Evolutionary conservation across 2,888 invertebrate species (phyloP).

Genomic region (Pristionchus arcanus): DNA sequence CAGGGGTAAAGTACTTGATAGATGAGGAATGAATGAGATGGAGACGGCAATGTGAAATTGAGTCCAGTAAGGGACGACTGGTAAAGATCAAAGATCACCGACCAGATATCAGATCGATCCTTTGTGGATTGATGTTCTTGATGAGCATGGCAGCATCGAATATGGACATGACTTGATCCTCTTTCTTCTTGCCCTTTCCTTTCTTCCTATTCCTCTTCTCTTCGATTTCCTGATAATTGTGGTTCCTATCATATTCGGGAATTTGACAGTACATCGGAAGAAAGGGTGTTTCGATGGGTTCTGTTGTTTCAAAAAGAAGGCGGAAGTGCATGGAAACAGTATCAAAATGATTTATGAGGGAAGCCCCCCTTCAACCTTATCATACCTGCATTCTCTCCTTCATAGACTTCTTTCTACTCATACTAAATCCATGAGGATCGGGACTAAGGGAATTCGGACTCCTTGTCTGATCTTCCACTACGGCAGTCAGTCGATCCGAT

Average conservation of each 20-base stretch:
- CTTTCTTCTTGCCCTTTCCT: constrained; percentile 60
- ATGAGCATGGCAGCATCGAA: constrained; percentile 70
- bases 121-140: constrained; percentile 62
- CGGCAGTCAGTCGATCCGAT: background rate
- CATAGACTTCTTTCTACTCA: constrained; percentile 54
- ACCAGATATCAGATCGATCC: constrained; percentile 76
- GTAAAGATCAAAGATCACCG: constrained; percentile 52
- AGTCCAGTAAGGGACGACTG: background rate
- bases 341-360: too few species aligned
- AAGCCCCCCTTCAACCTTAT: background rate
- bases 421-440: constrained; percentile 44
- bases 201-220: constrained; percentile 47
- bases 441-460: constrained; percentile 46
- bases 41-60: background rate
- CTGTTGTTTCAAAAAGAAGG: background rate
- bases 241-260: background rate
- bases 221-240: constrained; percentile 50
- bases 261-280: background rate
- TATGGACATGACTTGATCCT: constrained; percentile 69
- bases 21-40: background rate
- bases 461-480: background rate
- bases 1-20: background rate
- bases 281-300: background rate
- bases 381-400: constrained; percentile 54
- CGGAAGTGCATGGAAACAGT: background rate